Percentiles rank a stretch among this genome's conserved stretches.
These are phyloP conservation scores for Holothuria scabra DNA, from an alignment of 53 echinoderm and acorn worm genomes.

Conservation along the genomic window DNA sequence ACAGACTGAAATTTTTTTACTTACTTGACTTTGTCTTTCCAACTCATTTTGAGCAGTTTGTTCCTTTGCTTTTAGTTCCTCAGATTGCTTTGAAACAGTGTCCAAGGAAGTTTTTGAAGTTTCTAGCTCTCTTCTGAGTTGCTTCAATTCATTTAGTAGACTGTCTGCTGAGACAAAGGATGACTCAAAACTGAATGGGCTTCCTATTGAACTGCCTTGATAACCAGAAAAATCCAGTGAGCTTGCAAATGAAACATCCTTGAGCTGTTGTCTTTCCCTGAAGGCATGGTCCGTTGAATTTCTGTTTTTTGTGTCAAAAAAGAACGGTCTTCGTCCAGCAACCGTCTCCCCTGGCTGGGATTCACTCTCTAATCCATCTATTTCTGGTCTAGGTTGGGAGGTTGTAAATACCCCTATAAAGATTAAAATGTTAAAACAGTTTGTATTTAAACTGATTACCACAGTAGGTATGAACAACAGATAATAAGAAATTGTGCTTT, in stretches of 20 bases:
- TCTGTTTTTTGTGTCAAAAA: slow-evolving; percentile 75
- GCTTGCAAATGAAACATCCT: slow-evolving; percentile 52
- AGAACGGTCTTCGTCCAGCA: slow-evolving; percentile 30
- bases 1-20: neutral
- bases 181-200: slow-evolving; percentile 2
- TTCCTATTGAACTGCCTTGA: neutral
- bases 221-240: neutral
- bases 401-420: slow-evolving; percentile 48
- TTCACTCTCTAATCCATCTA: slow-evolving; percentile 35
- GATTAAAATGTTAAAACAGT: too few relatives aligned
- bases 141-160: slow-evolving; percentile 42
- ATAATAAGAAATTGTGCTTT: too few relatives aligned
- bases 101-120: slow-evolving; percentile 30
- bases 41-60: slow-evolving; percentile 63
- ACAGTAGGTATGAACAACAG: too few relatives aligned
- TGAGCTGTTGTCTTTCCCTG: slow-evolving; percentile 70
- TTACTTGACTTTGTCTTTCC: slow-evolving; percentile 61
- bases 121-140: slow-evolving; percentile 60
- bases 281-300: slow-evolving; percentile 91
- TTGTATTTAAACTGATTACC: too few relatives aligned
- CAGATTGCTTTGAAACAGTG: slow-evolving; percentile 38
- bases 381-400: slow-evolving; percentile 34
- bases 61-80: slow-evolving; percentile 49
- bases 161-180: slow-evolving; percentile 27
- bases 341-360: neutral